phyloP scores from a whole-genome alignment of 2,888 invertebrate genomes.

The Calephelis perditalis region DNA sequence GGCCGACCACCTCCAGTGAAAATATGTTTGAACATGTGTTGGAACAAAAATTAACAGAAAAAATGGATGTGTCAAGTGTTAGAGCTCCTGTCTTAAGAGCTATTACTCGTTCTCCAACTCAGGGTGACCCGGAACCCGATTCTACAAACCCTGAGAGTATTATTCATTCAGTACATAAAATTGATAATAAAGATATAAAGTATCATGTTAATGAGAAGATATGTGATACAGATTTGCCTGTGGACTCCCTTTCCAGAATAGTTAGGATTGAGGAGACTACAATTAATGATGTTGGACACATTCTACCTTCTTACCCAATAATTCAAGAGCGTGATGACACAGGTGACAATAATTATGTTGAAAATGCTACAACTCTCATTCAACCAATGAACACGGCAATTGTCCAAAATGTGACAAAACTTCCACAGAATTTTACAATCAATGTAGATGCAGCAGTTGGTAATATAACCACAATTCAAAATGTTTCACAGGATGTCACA shows the following conservation, averaged over 20 bases:
- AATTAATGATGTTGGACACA: constrained; percentile 57
- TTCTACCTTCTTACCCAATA: constrained; percentile 53
- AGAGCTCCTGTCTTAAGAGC: constrained; percentile 67
- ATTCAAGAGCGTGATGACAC: constrained; percentile 64
- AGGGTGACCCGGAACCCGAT: constrained; percentile 67
- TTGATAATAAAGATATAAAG: constrained; percentile 62
- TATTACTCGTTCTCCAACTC: constrained; percentile 55
- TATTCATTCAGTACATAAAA: constrained; percentile 56
- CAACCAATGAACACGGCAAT: constrained; percentile 67
- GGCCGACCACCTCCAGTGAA: constrained; percentile 77
- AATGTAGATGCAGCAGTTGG: constrained; percentile 69
- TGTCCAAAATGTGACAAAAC: constrained; percentile 68
- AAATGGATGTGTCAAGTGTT: constrained; percentile 67
- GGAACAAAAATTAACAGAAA: constrained; percentile 70
- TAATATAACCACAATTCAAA: constrained; percentile 68
- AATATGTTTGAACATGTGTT: constrained; percentile 64
- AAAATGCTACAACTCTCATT: constrained; percentile 61
- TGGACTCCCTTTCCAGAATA: constrained; percentile 61
- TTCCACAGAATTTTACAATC: constrained; percentile 70
- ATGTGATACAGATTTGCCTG: constrained; percentile 59
- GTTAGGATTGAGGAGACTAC: constrained; percentile 62
- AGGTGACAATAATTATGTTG: constrained; percentile 59
- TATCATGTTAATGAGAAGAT: constrained; percentile 62
- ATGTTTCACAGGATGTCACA: constrained; percentile 65
- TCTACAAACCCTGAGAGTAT: constrained; percentile 70